A percentile compares a stretch with the other conserved stretches of the same genome.
phyloP scores from a whole-genome alignment of 2,888 invertebrate species.

The Iselma pallidipennis region DNA sequence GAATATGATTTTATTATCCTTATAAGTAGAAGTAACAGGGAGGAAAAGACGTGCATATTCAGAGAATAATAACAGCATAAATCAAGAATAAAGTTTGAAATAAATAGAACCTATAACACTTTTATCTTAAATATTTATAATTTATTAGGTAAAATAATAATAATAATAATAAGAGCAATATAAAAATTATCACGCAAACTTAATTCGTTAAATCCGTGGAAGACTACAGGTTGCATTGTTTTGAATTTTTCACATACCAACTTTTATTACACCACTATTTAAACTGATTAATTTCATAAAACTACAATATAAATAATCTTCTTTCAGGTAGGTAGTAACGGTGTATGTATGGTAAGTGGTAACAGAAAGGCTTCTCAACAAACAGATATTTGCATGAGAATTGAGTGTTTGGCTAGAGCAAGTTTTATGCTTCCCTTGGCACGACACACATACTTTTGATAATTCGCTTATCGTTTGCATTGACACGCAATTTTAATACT shows the following conservation, averaged over 20 bases:
- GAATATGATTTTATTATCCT: constrained; percentile 34
- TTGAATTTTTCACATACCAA: constrained; percentile 9
- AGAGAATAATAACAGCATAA: background rate
- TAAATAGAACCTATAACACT: no score
- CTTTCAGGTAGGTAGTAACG: constrained; percentile 20
- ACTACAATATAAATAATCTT: constrained; percentile 13
- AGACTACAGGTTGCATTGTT: constrained; percentile 5
- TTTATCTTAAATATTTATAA: no score
- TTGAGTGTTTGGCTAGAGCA: constrained; percentile 27
- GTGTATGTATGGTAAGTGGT: background rate
- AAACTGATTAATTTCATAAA: constrained; percentile 17
- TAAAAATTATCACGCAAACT: background rate
- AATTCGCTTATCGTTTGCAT: constrained; percentile 36
- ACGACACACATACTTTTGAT: constrained; percentile 31
- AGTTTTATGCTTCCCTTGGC: constrained; percentile 25
- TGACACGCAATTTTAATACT: constrained; percentile 37
- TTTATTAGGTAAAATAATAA: no score
- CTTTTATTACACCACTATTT: constrained; percentile 13
- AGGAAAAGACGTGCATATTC: background rate
- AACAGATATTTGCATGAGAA: constrained; percentile 26
- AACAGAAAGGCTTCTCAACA: constrained; percentile 15
- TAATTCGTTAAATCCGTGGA: constrained; percentile 8
- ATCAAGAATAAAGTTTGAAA: background rate
- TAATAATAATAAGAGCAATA: no score
- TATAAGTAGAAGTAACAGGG: background rate